phyloP scores from a whole-genome alignment of 2,888 invertebrate genomes.

The Diogma glabrata region DNA sequence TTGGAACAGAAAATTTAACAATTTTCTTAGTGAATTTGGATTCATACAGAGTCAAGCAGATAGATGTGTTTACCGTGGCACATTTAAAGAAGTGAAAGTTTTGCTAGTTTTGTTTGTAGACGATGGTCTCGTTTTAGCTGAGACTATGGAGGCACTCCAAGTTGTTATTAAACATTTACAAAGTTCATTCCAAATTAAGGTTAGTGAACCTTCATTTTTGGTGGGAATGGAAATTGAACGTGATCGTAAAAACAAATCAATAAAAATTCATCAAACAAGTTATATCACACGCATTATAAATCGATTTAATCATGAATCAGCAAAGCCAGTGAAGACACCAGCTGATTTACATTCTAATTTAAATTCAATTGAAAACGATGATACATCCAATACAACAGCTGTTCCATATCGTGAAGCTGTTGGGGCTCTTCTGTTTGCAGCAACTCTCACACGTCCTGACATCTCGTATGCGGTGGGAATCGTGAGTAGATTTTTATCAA shows the following conservation, averaged over 20 bases:
- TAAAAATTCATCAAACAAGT: constrained; percentile 12
- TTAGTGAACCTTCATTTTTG: neutral
- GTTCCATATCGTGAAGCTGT: constrained; percentile 18
- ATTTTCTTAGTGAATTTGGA: too few species aligned
- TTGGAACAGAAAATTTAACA: too few species aligned
- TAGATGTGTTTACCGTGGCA: constrained; percentile 10
- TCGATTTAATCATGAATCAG: too few species aligned
- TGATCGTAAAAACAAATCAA: neutral
- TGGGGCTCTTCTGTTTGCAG: constrained; percentile 20
- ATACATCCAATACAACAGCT: neutral
- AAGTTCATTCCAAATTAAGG: neutral
- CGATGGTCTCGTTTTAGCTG: too few species aligned
- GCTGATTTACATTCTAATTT: constrained; percentile 13
- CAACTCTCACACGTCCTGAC: constrained; percentile 20
- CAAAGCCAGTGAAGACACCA: too few species aligned
- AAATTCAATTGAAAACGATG: neutral
- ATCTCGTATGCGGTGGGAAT: constrained; percentile 20
- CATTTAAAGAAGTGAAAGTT: too few species aligned
- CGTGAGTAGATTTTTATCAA: constrained; percentile 18
- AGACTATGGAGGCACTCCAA: neutral
- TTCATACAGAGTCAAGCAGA: constrained; percentile 10
- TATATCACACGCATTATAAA: constrained; percentile 13
- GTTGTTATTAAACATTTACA: too few species aligned
- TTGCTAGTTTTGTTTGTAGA: too few species aligned
- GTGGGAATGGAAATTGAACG: neutral